Conservation (phyloP, 1,140 invertebrate species). For the Zaprionus kolodkinae region DNA sequence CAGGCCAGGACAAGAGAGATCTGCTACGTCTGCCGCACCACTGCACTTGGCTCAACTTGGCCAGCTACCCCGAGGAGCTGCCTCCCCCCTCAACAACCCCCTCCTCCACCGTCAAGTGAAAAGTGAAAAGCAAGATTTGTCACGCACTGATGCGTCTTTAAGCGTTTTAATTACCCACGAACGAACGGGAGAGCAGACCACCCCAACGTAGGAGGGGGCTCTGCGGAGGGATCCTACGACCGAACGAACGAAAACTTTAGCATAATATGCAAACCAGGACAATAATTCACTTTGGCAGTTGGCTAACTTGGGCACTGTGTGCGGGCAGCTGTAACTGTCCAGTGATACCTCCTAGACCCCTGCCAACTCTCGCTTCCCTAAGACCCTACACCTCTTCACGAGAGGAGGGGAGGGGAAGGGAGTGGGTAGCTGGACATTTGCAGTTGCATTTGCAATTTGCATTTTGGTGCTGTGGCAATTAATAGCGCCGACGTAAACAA, state of each 20-base stretch:
- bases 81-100: not conserved
- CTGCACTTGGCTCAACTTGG: slow-evolving; percentile 41
- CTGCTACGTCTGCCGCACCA: slow-evolving; percentile 49
- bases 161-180: slow-evolving; percentile 82
- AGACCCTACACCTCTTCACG: not conserved
- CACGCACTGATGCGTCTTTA: slow-evolving; percentile 83
- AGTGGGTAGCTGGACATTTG: slow-evolving; percentile 47
- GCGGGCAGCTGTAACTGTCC: slow-evolving; percentile 2
- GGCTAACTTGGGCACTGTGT: slow-evolving; percentile 55
- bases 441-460: slow-evolving; percentile 80
- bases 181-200: slow-evolving; percentile 22
- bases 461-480: slow-evolving; percentile 76
- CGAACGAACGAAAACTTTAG: slow-evolving; percentile 59
- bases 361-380: not conserved
- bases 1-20: slow-evolving; percentile 33
- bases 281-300: slow-evolving; percentile 78
- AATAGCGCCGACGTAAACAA: slow-evolving; percentile 81
- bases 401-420: not conserved
- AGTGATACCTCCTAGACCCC: not conserved
- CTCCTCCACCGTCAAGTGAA: slow-evolving; percentile 42
- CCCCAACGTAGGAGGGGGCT: slow-evolving; percentile 10
- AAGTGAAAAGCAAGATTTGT: slow-evolving; percentile 83
- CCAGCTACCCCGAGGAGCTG: not conserved
- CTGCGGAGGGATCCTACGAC: slow-evolving; percentile 28
- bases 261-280: slow-evolving; percentile 80